Conservation (phyloP, 1,140 invertebrate species). For the Aradophagus sp. region DNA sequence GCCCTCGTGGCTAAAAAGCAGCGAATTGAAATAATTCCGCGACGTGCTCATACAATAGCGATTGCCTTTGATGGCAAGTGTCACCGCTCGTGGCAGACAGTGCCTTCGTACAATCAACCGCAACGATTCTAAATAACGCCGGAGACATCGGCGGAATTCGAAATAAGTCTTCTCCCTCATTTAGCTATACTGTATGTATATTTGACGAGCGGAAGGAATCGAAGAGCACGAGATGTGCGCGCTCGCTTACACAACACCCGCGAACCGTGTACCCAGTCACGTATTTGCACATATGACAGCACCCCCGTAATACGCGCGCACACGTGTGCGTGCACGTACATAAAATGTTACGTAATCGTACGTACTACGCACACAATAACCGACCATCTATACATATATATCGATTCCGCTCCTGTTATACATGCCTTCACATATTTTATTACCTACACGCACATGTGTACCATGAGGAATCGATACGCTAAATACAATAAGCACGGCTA, state of each 20-base stretch:
- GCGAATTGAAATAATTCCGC: constrained; percentile 34
- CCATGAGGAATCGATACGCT: too few relatives aligned
- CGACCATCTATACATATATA: too few relatives aligned
- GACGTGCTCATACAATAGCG: constrained; percentile 32
- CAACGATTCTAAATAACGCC: constrained; percentile 44
- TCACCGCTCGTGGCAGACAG: constrained; percentile 21
- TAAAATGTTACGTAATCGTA: too few relatives aligned
- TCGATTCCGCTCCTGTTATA: not conserved
- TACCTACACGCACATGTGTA: not conserved
- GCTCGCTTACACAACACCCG: constrained; percentile 25
- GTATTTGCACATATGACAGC: too few relatives aligned
- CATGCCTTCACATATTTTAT: not conserved
- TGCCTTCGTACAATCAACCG: constrained; percentile 17
- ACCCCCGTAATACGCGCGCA: constrained; percentile 2
- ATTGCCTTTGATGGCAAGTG: constrained; percentile 39
- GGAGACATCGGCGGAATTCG: constrained; percentile 39
- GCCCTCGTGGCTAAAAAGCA: too few relatives aligned
- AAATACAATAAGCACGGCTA: too few relatives aligned
- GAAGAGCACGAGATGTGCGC: constrained; percentile 36
- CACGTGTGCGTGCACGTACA: too few relatives aligned
- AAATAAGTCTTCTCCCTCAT: constrained; percentile 53
- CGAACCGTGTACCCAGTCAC: too few relatives aligned
- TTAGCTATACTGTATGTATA: constrained; percentile 43
- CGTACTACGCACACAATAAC: too few relatives aligned
- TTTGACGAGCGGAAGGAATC: constrained; percentile 51